These are phyloP conservation scores for Falco peregrinus DNA, from an alignment of 2,797 vertebrate species.

Conservation along the genomic window DNA sequence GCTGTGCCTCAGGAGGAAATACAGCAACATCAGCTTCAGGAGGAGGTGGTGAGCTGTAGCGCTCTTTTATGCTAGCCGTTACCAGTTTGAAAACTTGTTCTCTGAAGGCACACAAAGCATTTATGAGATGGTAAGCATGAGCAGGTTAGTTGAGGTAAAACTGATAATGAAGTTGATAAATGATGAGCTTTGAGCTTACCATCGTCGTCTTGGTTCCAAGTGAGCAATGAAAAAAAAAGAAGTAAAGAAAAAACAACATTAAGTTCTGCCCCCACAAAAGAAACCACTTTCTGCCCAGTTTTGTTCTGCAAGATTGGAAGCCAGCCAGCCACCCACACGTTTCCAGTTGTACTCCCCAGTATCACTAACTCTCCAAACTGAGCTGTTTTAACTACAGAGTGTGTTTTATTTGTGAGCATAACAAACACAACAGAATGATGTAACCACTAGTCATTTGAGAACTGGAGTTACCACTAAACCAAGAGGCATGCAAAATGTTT, in stretches of 20 bases:
- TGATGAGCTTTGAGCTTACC: slow-evolving; percentile 20
- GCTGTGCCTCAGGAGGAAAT: background rate
- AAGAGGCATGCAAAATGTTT: background rate
- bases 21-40: background rate
- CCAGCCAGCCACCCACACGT: background rate
- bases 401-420: background rate
- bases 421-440: background rate
- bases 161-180: background rate
- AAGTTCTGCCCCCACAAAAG: background rate
- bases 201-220: slow-evolving; percentile 28
- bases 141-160: background rate
- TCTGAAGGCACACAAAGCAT: background rate
- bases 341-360: background rate
- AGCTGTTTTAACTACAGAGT: background rate
- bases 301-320: background rate
- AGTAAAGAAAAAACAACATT: background rate
- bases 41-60: background rate
- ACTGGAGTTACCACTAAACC: background rate
- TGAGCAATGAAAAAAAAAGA: background rate
- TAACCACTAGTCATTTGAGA: background rate
- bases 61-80: background rate
- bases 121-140: background rate
- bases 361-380: background rate
- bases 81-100: background rate
- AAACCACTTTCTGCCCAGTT: background rate